phyloP scores from a whole-genome alignment of 92 coral and sea anemone genomes.

The Diadumene lineata region DNA sequence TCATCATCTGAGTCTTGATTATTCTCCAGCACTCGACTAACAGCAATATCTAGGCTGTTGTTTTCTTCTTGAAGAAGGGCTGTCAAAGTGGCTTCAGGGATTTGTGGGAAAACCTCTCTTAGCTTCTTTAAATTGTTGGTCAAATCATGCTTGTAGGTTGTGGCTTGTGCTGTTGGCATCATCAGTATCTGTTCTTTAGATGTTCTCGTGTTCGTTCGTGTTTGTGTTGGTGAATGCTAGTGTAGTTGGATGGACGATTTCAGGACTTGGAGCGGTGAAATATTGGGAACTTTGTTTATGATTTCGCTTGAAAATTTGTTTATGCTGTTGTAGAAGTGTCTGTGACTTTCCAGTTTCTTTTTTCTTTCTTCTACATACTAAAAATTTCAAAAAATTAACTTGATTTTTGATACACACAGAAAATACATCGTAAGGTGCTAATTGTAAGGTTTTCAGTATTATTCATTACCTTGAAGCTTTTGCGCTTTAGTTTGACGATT shows the following conservation, averaged over 20 bases:
- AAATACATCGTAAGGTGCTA: no score
- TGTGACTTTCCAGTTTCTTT: constrained; percentile 8
- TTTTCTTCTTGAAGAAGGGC: constrained; percentile 6
- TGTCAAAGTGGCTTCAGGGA: background rate
- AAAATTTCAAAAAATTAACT: no score
- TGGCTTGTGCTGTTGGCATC: background rate
- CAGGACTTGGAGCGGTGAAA: constrained; percentile 7
- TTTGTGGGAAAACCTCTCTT: background rate
- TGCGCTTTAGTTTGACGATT: background rate
- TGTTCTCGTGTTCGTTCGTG: no score
- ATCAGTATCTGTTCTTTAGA: constrained; percentile 5
- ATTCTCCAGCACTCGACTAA: background rate
- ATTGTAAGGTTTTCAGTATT: no score
- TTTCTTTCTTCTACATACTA: constrained; percentile 3
- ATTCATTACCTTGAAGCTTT: background rate
- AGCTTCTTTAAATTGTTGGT: background rate
- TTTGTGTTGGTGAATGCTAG: background rate
- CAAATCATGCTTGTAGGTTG: background rate
- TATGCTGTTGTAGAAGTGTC: no score
- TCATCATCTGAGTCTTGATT: background rate
- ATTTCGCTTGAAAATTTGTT: background rate
- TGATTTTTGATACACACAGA: background rate
- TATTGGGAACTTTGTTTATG: background rate
- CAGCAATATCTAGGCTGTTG: background rate
- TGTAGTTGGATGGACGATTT: constrained; percentile 8